phyloP scores from a whole-genome alignment of 2,888 invertebrate species.

The Coenonympha glycerion region DNA sequence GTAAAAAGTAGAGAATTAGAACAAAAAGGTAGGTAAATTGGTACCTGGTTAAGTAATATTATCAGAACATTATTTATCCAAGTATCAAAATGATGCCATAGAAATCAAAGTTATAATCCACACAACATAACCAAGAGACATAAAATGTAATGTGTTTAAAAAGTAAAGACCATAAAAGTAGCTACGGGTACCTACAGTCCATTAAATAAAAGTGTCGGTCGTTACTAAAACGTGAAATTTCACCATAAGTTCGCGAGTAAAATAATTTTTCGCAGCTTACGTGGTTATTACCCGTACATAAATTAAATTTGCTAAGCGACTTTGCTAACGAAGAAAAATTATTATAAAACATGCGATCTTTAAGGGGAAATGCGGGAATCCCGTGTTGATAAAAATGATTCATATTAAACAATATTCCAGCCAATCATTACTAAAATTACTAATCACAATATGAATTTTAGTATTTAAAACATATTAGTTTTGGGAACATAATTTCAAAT shows the following conservation, averaged over 20 bases:
- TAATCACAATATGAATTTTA: no score
- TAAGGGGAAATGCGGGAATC: slow-evolving; percentile 23
- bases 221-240: slow-evolving; percentile 1
- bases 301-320: slow-evolving; percentile 56
- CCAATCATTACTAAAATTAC: no score
- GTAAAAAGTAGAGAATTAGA: no score
- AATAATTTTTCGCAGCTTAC: slow-evolving; percentile 23
- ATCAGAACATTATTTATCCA: no score
- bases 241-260: slow-evolving; percentile 7
- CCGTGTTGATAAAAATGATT: slow-evolving; percentile 24
- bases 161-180: not conserved
- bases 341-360: slow-evolving; percentile 45
- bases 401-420: slow-evolving; percentile 4
- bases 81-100: no score
- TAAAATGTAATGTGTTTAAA: not conserved
- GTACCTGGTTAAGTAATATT: no score
- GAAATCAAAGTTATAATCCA: no score
- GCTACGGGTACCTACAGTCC: not conserved
- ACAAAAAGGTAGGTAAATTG: no score
- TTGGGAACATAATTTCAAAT: no score
- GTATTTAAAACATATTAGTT: no score
- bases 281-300: slow-evolving; percentile 39
- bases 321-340: slow-evolving; percentile 49
- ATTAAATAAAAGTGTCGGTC: not conserved
- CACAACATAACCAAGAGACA: no score